Conservation (phyloP, 2,888 invertebrate genomes). For the Macrophya alboannulata region DNA sequence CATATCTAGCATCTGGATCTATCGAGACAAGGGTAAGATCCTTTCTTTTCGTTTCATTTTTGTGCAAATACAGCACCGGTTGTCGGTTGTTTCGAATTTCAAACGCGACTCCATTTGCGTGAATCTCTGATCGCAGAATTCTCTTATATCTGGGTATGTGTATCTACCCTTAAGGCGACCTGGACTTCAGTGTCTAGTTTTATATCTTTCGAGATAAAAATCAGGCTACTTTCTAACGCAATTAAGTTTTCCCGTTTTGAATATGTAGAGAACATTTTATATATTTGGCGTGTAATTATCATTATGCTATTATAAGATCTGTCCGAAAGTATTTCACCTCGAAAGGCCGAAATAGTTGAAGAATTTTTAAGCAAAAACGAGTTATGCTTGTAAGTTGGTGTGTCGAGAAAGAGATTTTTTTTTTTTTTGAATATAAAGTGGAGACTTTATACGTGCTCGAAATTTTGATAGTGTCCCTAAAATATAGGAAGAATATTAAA, state of each 20-base stretch:
- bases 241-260: not conserved
- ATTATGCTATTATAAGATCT: not conserved
- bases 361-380: slow-evolving; percentile 19
- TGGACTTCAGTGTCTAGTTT: slow-evolving; percentile 12
- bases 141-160: not conserved
- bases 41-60: not conserved
- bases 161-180: slow-evolving; percentile 1
- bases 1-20: not conserved
- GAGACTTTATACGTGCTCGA: slow-evolving; percentile 21
- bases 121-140: not conserved
- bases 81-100: not conserved
- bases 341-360: not conserved
- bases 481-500: slow-evolving; percentile 27
- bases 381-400: not conserved
- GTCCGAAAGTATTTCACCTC: not conserved
- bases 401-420: slow-evolving; percentile 19
- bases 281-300: slow-evolving; percentile 10
- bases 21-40: not conserved
- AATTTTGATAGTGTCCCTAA: slow-evolving; percentile 20
- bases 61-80: not conserved
- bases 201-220: not conserved
- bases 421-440: slow-evolving; percentile 21
- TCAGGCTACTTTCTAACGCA: slow-evolving; percentile 8
- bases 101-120: not conserved
- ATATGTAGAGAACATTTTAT: not conserved